Conservation (phyloP, 1,140 invertebrate species). For the Belonocnema kinseyi region DNA sequence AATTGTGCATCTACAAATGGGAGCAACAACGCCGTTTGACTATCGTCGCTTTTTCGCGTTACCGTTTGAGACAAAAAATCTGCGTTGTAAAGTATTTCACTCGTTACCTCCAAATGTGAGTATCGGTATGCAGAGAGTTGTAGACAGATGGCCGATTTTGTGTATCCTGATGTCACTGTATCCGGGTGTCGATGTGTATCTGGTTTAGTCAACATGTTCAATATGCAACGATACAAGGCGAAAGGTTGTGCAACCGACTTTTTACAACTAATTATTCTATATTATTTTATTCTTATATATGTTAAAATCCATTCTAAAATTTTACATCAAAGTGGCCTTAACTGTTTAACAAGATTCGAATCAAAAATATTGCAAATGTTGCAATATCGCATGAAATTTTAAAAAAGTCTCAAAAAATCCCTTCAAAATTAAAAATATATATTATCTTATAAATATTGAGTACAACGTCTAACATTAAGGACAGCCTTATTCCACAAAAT, state of each 20-base stretch:
- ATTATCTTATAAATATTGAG: no score
- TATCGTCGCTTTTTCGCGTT: constrained; percentile 34
- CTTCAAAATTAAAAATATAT: no score
- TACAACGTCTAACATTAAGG: no score
- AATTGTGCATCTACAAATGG: constrained; percentile 72
- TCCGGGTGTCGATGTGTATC: not conserved
- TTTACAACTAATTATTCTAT: not conserved
- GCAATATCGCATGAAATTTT: no score
- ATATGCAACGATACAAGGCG: not conserved
- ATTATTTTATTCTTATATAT: no score
- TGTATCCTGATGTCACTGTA: not conserved
- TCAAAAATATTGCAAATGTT: no score
- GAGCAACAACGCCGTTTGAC: constrained; percentile 68
- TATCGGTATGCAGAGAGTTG: not conserved
- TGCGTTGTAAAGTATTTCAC: constrained; percentile 3
- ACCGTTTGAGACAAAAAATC: constrained; percentile 28
- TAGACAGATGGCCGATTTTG: not conserved
- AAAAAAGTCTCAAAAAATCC: no score
- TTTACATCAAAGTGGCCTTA: not conserved
- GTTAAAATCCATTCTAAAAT: no score
- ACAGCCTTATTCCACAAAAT: no score
- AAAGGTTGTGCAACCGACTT: not conserved
- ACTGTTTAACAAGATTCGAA: not conserved
- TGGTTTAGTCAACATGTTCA: not conserved
- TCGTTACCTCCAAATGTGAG: not conserved